phyloP scores from a whole-genome alignment of 2,888 invertebrate genomes.

The Yponomeuta sedellus region DNA sequence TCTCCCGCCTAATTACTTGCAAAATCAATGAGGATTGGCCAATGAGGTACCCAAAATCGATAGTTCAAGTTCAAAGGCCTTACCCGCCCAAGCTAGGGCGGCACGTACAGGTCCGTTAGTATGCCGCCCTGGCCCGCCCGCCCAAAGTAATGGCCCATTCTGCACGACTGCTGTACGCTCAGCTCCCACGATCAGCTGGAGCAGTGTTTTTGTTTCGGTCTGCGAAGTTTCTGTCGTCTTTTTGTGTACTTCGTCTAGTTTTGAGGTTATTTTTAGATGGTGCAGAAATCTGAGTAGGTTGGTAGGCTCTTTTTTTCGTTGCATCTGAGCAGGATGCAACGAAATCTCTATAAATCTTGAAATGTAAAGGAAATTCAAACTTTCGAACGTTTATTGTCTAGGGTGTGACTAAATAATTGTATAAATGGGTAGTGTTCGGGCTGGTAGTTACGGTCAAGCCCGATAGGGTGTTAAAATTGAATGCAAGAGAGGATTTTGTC shows the following conservation, averaged over 20 bases:
- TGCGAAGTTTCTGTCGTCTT: not conserved
- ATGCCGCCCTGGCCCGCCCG: constrained; percentile 33
- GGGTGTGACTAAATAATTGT: too few species aligned
- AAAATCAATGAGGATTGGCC: not conserved
- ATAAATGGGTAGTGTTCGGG: too few species aligned
- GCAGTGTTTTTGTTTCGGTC: not conserved
- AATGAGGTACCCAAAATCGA: constrained; percentile 18
- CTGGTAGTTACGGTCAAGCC: too few species aligned
- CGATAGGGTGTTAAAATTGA: too few species aligned
- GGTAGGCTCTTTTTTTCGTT: too few species aligned
- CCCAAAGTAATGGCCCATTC: constrained; percentile 27
- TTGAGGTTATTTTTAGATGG: not conserved
- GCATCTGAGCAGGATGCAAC: too few species aligned
- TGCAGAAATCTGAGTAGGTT: too few species aligned
- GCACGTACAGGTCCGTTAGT: constrained; percentile 33
- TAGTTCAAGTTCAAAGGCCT: constrained; percentile 33
- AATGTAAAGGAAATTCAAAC: too few species aligned
- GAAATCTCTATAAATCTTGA: too few species aligned
- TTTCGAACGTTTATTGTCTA: too few species aligned
- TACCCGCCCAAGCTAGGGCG: constrained; percentile 17
- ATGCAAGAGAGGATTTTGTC: too few species aligned
- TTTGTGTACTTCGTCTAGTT: not conserved
- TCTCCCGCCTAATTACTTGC: not conserved
- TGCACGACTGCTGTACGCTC: constrained; percentile 11
- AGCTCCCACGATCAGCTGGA: constrained; percentile 9